These are phyloP conservation scores for Pseudococcus jackbeardsleyi DNA, from an alignment of 2,888 invertebrate species.

Conservation along the genomic window DNA sequence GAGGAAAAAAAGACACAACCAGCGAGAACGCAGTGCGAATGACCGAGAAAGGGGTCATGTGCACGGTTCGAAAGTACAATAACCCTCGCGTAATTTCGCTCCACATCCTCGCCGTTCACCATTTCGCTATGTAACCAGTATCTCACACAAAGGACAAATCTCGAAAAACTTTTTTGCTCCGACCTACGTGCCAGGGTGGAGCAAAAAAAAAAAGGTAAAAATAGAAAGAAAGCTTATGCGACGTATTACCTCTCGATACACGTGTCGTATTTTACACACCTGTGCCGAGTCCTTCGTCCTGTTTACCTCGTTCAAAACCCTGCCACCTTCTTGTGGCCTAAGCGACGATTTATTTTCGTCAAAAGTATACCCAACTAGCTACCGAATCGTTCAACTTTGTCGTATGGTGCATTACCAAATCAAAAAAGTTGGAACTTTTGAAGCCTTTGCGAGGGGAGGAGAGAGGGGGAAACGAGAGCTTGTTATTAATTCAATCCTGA, in stretches of 20 bases:
- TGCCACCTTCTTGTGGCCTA: background rate
- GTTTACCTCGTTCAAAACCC: background rate
- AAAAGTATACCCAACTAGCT: background rate
- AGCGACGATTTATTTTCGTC: background rate
- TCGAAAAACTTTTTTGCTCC: background rate
- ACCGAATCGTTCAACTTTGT: background rate
- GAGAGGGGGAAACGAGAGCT: background rate
- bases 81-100: constrained; percentile 56
- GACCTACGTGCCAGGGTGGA: background rate
- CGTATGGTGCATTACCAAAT: background rate
- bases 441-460: no score
- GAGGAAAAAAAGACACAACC: constrained; percentile 45
- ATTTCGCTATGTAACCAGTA: constrained; percentile 41
- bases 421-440: background rate
- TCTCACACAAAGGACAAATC: constrained; percentile 20
- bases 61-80: constrained; percentile 60
- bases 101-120: constrained; percentile 47
- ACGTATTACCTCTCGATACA: background rate
- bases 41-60: constrained; percentile 64
- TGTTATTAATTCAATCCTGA: background rate
- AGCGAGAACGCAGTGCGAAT: constrained; percentile 58
- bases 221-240: background rate
- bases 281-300: background rate
- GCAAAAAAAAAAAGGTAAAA: background rate
- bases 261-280: constrained; percentile 6